Evolutionary conservation across 2,113 vertebrate genomes (phyloP).

Genomic region (Eidolon helvum): DNA sequence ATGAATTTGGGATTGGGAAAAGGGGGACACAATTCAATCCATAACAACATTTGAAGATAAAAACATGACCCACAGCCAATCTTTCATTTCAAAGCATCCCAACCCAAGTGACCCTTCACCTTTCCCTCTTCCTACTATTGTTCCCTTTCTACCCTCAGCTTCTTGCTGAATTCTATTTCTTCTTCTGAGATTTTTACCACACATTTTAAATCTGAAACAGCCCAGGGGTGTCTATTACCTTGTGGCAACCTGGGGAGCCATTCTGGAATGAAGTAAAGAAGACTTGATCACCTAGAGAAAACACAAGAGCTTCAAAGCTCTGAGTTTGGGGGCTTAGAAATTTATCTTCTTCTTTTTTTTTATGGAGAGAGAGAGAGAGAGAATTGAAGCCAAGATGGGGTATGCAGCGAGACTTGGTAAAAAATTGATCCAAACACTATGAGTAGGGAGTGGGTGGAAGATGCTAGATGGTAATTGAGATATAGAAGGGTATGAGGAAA

Average conservation of each 20-base stretch:
- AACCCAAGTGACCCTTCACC: not conserved
- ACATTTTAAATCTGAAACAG: not conserved
- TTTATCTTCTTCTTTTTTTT: not conserved
- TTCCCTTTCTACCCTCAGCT: not conserved
- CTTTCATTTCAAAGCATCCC: not conserved
- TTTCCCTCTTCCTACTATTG: rapidly evolving
- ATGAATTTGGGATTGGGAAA: not conserved
- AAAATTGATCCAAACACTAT: not conserved
- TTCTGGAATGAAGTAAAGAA: not conserved
- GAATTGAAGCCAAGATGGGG: not conserved
- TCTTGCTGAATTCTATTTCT: not conserved
- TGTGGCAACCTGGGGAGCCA: not conserved
- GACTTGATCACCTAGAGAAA: not conserved
- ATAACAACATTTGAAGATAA: not conserved
- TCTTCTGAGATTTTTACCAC: not conserved
- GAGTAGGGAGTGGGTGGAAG: not conserved
- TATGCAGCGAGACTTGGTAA: not conserved
- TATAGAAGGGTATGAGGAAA: not conserved
- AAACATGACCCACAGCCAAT: not conserved
- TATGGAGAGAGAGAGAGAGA: not conserved
- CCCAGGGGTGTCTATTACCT: not conserved
- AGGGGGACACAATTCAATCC: not conserved
- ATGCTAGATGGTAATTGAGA: rapidly evolving
- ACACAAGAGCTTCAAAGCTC: not conserved
- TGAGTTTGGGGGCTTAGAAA: not conserved